These are phyloP conservation scores for Solea senegalensis DNA, from an alignment of 2,113 vertebrate species.

Conservation along the genomic window DNA sequence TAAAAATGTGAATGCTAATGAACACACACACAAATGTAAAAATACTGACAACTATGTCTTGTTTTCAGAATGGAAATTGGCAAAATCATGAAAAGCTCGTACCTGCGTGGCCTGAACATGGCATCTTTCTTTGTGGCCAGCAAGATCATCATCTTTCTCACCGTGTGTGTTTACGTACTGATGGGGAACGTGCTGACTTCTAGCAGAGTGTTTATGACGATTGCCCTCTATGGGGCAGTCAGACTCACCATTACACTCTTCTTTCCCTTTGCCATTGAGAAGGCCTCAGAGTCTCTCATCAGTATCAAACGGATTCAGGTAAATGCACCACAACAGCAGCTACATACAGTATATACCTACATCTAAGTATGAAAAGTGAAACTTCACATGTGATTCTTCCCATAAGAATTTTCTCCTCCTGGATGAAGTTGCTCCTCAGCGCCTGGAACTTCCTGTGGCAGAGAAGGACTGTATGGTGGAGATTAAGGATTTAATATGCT, in stretches of 20 bases:
- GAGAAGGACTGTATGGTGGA: constrained; percentile 77
- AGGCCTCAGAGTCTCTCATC: constrained; percentile 86
- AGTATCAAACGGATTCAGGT: constrained; percentile 95
- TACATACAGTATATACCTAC: neutral
- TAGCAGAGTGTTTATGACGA: constrained; percentile 88
- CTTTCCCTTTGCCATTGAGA: constrained; percentile 92
- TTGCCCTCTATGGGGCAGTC: constrained; percentile 89
- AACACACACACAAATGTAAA: too few relatives aligned
- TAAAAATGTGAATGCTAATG: neutral
- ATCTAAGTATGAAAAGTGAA: constrained; percentile 2
- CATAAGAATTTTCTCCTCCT: constrained; percentile 86
- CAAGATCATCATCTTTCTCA: constrained; percentile 94
- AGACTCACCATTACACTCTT: constrained; percentile 93
- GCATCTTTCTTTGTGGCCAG: constrained; percentile 92
- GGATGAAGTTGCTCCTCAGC: constrained; percentile 83
- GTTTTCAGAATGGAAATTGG: constrained; percentile 89
- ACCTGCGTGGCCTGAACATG: constrained; percentile 94
- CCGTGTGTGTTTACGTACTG: constrained; percentile 88
- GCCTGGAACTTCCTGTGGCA: constrained; percentile 55
- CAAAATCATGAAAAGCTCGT: constrained; percentile 91
- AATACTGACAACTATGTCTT: constrained; percentile 2
- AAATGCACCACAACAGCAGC: constrained; percentile 13
- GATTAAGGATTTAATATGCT: constrained; percentile 86
- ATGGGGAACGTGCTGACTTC: constrained; percentile 87
- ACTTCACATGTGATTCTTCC: constrained; percentile 9